These are phyloP conservation scores for Sarcophaga peregrina DNA, from an alignment of 1,140 invertebrate genomes.

Conservation along the genomic window DNA sequence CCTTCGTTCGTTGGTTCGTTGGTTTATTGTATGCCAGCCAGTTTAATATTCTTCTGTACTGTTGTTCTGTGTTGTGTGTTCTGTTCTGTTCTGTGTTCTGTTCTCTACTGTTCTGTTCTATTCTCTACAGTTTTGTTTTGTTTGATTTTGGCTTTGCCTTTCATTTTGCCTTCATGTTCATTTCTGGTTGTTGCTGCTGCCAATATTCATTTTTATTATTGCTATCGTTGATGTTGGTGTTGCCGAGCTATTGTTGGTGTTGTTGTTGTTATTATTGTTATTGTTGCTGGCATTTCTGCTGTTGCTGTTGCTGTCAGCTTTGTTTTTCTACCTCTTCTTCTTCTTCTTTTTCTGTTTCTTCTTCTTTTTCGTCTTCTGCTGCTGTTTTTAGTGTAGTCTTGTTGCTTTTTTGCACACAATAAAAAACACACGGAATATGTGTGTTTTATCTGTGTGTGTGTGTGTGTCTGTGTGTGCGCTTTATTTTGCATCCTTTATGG, in stretches of 20 bases:
- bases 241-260: background rate
- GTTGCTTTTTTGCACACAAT: slow-evolving; percentile 8
- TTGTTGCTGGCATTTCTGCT: background rate
- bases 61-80: too few relatives aligned
- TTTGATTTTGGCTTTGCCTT: too few relatives aligned
- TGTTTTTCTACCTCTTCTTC: background rate
- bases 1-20: background rate
- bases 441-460: background rate
- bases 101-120: too few relatives aligned
- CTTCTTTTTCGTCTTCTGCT: background rate
- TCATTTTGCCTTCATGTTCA: too few relatives aligned
- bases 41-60: too few relatives aligned
- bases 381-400: background rate
- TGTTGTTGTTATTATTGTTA: slow-evolving; percentile 7
- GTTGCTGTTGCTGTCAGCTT: background rate
- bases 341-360: background rate
- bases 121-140: too few relatives aligned
- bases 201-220: slow-evolving; percentile 35
- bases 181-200: slow-evolving; percentile 35
- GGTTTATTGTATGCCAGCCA: background rate
- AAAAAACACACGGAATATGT: background rate
- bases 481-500: slow-evolving; percentile 43
- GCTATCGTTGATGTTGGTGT: slow-evolving; percentile 24
- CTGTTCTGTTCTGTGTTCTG: too few relatives aligned
- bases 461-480: too few relatives aligned